phyloP scores from a whole-genome alignment of 2,797 vertebrate species.

The Eupleurogrammus muticus region DNA sequence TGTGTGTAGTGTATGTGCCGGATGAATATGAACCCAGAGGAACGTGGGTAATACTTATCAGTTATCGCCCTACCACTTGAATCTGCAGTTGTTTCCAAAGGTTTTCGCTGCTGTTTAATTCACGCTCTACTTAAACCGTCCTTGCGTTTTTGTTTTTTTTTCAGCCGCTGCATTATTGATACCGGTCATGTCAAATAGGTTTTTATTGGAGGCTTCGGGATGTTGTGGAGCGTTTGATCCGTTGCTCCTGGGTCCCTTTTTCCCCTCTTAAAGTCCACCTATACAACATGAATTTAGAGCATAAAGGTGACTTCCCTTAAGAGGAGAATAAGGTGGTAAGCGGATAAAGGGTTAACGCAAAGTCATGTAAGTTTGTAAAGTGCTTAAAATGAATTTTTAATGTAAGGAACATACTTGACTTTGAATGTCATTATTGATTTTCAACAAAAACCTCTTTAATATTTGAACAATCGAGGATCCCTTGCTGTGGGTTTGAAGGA shows the following conservation, averaged over 20 bases:
- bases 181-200: background rate
- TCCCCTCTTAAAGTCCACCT: background rate
- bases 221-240: background rate
- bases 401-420: too few relatives aligned
- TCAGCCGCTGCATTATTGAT: background rate
- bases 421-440: too few relatives aligned
- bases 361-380: too few relatives aligned
- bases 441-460: too few relatives aligned
- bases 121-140: background rate
- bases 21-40: background rate
- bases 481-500: too few relatives aligned
- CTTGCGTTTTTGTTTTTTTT: too few relatives aligned
- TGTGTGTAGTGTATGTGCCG: background rate
- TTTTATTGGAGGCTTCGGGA: slow-evolving; percentile 1
- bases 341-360: background rate
- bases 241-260: background rate
- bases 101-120: background rate
- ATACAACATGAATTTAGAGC: background rate
- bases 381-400: too few relatives aligned
- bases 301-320: slow-evolving; percentile 13
- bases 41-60: background rate
- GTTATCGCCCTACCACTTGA: background rate
- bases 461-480: too few relatives aligned
- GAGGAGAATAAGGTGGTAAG: background rate
- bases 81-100: background rate